Evolutionary conservation across 2,888 invertebrate genomes (phyloP), one percentile per base, ranked within the genome.

Genomic region (Limulus polyphemus): DNA sequence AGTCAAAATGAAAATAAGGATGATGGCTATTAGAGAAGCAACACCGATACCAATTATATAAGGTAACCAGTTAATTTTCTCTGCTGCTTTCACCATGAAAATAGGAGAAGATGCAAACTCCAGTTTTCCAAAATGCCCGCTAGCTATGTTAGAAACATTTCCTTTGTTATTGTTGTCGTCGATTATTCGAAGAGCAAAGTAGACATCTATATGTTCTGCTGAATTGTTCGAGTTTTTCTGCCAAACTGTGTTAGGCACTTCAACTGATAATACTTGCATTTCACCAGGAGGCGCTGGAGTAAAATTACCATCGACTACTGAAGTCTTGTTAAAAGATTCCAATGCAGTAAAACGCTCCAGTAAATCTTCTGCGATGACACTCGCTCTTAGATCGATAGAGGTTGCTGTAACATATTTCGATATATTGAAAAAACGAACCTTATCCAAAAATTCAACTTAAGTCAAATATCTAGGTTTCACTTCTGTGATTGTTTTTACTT

Each of bases 141-240:
- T 32, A 32, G 32, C 32, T 32, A 32, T 32, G 32, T 32, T 32
- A 1, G 32, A 32, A 32, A 32, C 32, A 32, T 32, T 32, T 32
- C 32, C 32, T 32, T 32, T 11, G 7, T 54, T 61, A 16, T 61
- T 61, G 1, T 11, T 50, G 14, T 65, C 55, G 14, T 65, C 65
- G 13, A 2, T 55, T 10, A 59, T 59, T 56, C 55, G 61, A 46
- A 62, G 47, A 1, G 65, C 65, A 48, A 62, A 62, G 32, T 62
- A 58, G 7, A 65, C 47, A 1, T 60, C 57, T 47, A 47, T 56
- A 7, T 32, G 32, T 11, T 62, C 59, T 4, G 54, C 47, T 12
- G 16, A 17, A 32, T 55, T 11, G 10, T 48, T n/a, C 1, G 46
- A 32, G 5, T n/a, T n/a, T n/a, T 32, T 48, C 10, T 13, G 47